Percentiles rank a stretch among this genome's conserved stretches.
These are phyloP conservation scores for Drosophila diplacantha DNA, from an alignment of 2,888 invertebrate species.

Conservation along the genomic window DNA sequence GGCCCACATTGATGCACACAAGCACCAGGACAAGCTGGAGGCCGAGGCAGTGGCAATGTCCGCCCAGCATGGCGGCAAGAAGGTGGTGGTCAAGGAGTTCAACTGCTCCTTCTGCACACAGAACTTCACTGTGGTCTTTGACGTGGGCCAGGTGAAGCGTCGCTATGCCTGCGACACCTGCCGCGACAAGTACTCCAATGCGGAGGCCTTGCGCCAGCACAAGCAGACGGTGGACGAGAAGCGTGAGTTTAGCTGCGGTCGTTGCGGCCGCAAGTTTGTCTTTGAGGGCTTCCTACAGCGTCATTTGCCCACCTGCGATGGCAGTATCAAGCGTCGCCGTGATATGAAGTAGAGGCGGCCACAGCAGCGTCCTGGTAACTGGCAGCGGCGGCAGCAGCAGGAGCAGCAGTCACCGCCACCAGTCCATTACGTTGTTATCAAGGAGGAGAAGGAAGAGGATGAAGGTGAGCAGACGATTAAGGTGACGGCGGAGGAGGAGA, in stretches of 20 bases:
- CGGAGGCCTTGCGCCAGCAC: conserved; percentile 74
- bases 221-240: conserved; percentile 77
- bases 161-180: conserved; percentile 77
- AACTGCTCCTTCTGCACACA: conserved; percentile 76
- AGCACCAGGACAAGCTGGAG: conserved; percentile 74
- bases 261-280: conserved; percentile 77
- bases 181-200: conserved; percentile 77
- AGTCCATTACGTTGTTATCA: conserved; percentile 57
- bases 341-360: conserved; percentile 73
- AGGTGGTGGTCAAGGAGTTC: conserved; percentile 76
- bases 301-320: conserved; percentile 76
- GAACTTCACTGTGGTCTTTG: conserved; percentile 77
- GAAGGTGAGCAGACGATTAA: neutral
- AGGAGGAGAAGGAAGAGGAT: conserved; percentile 7
- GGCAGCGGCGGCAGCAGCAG: conserved; percentile 41
- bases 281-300: conserved; percentile 77
- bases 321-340: conserved; percentile 76
- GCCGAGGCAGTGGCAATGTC: conserved; percentile 72
- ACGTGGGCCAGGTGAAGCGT: conserved; percentile 76
- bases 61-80: conserved; percentile 73
- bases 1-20: conserved; percentile 75
- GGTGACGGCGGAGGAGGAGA: neutral
- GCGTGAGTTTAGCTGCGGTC: conserved; percentile 75
- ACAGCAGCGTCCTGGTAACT: conserved; percentile 58
- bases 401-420: conserved; percentile 21